Base-by-base conservation (phyloP, 30 jellyfish, hydroid and myxozoan species). In the Turritopsis rubra region DNA sequence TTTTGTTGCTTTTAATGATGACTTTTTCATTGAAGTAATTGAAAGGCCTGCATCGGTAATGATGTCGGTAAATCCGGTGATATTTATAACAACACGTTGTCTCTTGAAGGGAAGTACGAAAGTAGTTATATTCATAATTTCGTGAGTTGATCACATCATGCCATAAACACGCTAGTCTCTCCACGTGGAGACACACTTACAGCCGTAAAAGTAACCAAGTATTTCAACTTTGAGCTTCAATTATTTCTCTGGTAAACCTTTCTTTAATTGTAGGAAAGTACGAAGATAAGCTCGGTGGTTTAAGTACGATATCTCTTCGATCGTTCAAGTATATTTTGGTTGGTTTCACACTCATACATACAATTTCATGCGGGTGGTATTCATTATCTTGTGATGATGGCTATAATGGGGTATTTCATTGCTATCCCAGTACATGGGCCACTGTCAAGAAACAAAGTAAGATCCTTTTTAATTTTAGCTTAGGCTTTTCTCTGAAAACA, bases 291-390 rank as follows among this genome's bases (percentile, higher is more conserved):
- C 85, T 78, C 20, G 84, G 84, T 19, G 28, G 26, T 41, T 68
- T 68, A 20, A 82, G 72, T 29, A 82, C 85, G 0, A 72, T 26
- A 0, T 21, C 82, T 18, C 19, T 68, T 8, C 18, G 89, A 16
- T 29, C 89, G 71, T 65, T 82, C 52, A 82, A 82, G 74, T 71
- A 82, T 70, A 16, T 29, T 25, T 68, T 82, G 75, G 75, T 82
- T 25, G 89, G 86, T 29, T 82, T 65, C 85, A 71, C 65, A 65
- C 52, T 82, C 21, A 68, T 82, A 7, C 89, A 82, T 71, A 72
- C 52, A 21, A 68, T 82, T 29, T 23, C 89, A 22, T 82, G 89
- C 28, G 89, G 89, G 16, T 82, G 89, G 89, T 82, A 28, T 82
- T 8, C 28, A 18, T 82, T 82, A 21, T 54, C 89, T 0, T 82